Base-by-base conservation (phyloP, 2,888 invertebrate species). In the Aspidiotus rigidus region DNA sequence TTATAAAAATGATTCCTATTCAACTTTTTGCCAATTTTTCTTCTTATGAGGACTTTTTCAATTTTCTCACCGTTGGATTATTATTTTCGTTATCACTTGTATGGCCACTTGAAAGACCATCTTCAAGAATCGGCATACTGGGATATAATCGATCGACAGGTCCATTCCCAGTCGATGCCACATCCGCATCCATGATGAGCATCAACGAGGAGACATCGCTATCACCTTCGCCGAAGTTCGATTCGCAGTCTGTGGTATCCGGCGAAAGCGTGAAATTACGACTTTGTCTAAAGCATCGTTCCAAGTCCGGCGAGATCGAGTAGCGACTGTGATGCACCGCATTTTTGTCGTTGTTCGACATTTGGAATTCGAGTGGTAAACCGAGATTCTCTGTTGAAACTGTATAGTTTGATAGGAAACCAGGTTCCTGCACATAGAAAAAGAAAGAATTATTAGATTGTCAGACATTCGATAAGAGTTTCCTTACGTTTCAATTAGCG, bases 91-190 rank as follows among this genome's bases (percentile, higher is more conserved):
- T 89, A 77, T 95, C 95, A 72, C 93, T 93, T 1, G 88, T 92
- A 77, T 94, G 94, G 2, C 94, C 94, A 53, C 94, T 94, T 2
- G 94, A 94, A 70, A 96, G 81, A 0, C 94, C 95, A 78, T 96
- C 96, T 77, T 95, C 94, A 59, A 96, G 84, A 15, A 93, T 88
- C 0, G 96, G 96, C 89, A 96, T 89, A 75, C 86, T 86, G 63
- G 85, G 86, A 79, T 83, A 88, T 79, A 84, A 83, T 78, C 84
- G 83, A 62, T 71, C 72, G 28, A 71, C 70, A 15, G 64, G 40
- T 13, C 69, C 66, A 13, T 17, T 44, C 2, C 42, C 39, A 10
- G 69, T 42, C 10, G 54, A 40, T 17, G 41, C 57, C 61, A 66
- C 56, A 62, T 78, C 40, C 78, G 78, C 16, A 78, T 87, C 86